Evolutionary conservation across 2,797 vertebrate species (phyloP), one percentile per base, ranked within the genome.

Genomic region (Gymnopithys bicolor): DNA sequence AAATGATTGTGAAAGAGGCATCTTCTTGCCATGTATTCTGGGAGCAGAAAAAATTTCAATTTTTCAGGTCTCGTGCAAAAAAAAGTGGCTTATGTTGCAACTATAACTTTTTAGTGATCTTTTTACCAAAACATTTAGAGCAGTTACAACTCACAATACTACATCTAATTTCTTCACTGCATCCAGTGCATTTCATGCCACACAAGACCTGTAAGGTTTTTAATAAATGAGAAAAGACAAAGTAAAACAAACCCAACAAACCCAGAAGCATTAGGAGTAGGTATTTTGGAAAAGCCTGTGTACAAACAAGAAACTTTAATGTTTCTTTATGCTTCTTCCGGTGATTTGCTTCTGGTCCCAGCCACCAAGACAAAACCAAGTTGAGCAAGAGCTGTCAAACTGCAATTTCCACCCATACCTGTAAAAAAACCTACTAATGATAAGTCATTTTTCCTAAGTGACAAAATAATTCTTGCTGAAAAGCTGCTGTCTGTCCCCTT

Each of bases 401-500:
- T 63, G 23, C 18, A 28, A 58, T 30, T 71, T 78, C 73, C 52
- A 68, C 33, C 24, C 15, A 11, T 5, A 55, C 9, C 25, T 55
- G 33, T 27, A 5, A 51, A 66, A 73, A 73, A 32, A 2, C 0
- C 0, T 11, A 48, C 16, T 58, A 64, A 32, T 9, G 3, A 5
- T 9, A 67, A 49, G 5, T 23, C 43, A 4, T 18, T 78, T 62
- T 82, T 55, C 28, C 41, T 45, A 63, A n/a, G 25, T 46, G 49
- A 58, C 58, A 70, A 53, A 85, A 78, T 51, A 16, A 30, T 41
- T 62, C 71, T 59, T 48, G 22, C n/a, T 67, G 77, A 81, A 84
- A 86, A 71, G 43, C 59, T 93, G 43, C 21, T 76, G 69, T 45
- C 21, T 73, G 66, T 45, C 35, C 21, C 33, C 13, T 78, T 52